A percentile compares a stretch with the other conserved stretches of the same genome.
Evolutionary conservation across 1,140 invertebrate genomes (phyloP).

Genomic region (Phortica variegata): DNA sequence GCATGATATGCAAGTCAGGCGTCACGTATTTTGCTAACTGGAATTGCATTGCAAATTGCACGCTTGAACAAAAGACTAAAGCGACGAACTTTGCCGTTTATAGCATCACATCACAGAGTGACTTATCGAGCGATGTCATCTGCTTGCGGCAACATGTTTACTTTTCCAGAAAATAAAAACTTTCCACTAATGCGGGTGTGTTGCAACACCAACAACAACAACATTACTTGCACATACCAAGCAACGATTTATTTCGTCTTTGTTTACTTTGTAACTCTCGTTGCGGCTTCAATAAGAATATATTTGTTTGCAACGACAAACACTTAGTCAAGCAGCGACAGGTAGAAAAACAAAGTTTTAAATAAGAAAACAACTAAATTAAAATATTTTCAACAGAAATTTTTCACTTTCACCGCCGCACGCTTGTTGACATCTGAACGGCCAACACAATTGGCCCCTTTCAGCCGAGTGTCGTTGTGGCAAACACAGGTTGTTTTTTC

Average conservation of each 20-base stretch:
- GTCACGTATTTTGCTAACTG: too few species aligned
- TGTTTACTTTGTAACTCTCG: too few species aligned
- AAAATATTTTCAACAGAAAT: conserved; percentile 9
- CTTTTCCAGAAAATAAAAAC: too few species aligned
- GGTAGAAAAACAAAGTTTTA: too few species aligned
- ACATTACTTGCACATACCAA: conserved; percentile 6
- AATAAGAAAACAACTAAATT: too few species aligned
- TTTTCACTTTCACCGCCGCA: conserved; percentile 49
- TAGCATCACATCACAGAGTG: too few species aligned
- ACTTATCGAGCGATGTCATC: too few species aligned
- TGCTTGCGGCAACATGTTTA: too few species aligned
- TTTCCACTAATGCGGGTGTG: too few species aligned
- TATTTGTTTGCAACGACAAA: conserved; percentile 13
- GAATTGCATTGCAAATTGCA: too few species aligned
- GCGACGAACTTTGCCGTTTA: conserved; percentile 19
- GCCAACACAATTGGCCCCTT: conserved; percentile 2
- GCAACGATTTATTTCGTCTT: conserved; percentile 38
- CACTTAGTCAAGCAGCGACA: too few species aligned
- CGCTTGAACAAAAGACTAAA: conserved; percentile 21
- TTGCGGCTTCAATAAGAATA: conserved; percentile 25
- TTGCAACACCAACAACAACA: not conserved
- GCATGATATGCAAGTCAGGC: too few species aligned
- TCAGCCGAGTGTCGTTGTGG: conserved; percentile 6
- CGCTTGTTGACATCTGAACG: conserved; percentile 29
- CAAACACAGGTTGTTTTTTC: not conserved